Evolutionary conservation across 2,888 invertebrate species (phyloP).

Genomic region (Brachypalpus laphriformis): DNA sequence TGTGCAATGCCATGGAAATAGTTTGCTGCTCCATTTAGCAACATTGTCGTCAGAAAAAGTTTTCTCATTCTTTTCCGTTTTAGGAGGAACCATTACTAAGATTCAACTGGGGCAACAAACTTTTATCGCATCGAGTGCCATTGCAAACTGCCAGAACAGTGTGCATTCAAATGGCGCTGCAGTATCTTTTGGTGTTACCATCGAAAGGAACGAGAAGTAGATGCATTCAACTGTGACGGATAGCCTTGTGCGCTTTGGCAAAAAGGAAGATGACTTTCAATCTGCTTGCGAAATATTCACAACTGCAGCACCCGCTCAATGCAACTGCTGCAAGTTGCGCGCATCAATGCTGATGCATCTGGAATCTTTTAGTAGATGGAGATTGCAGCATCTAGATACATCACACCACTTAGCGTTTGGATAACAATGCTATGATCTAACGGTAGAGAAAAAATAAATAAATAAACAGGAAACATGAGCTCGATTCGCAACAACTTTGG

Average conservation of each 20-base stretch:
- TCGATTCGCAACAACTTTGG: slow-evolving; percentile 52
- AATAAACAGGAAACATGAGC: slow-evolving; percentile 56
- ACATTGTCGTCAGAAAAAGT: slow-evolving; percentile 13
- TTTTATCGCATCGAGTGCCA: slow-evolving; percentile 60
- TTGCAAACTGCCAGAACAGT: slow-evolving; percentile 21
- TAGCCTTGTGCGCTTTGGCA: slow-evolving; percentile 33
- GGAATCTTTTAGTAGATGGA: slow-evolving; percentile 16
- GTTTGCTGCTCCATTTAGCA: background rate
- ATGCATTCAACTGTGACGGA: slow-evolving; percentile 56
- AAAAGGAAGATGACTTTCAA: slow-evolving; percentile 1
- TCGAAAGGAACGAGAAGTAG: slow-evolving; percentile 31
- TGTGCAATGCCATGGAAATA: background rate
- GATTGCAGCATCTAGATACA: slow-evolving; percentile 59
- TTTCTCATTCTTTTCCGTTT: background rate
- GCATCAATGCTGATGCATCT: slow-evolving; percentile 64
- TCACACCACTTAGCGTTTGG: slow-evolving; percentile 49
- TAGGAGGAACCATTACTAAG: background rate
- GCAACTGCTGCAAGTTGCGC: slow-evolving; percentile 47
- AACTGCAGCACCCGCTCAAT: background rate
- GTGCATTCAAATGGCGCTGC: slow-evolving; percentile 29
- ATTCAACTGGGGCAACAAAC: slow-evolving; percentile 57
- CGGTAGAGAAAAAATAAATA: slow-evolving; percentile 3
- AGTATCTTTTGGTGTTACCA: slow-evolving; percentile 38
- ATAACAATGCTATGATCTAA: slow-evolving; percentile 52
- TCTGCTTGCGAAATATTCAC: slow-evolving; percentile 7